Base-by-base conservation (phyloP, 2,797 vertebrate species). In the Percopsis omiscomaycus region DNA sequence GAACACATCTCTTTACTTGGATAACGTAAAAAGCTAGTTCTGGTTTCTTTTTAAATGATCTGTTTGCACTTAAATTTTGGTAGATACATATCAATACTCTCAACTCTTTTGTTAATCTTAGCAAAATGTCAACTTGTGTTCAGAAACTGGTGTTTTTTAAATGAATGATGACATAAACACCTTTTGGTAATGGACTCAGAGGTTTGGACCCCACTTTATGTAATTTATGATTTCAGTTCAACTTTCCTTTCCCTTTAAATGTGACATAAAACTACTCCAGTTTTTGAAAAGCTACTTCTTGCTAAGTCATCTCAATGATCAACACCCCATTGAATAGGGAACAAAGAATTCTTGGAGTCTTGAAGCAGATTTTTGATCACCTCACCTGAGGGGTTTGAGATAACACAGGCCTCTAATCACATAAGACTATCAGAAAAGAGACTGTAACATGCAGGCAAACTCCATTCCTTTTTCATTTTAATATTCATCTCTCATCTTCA, bases 401-500 rank as follows among this genome's bases (percentile, higher is more conserved):
- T 68, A 49, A 48, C 68, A 57, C 50, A 68, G 66, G 61, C 69
- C 77, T 58, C 59, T 47, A 63, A 77, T 48, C 47, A 48, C n/a
- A n/a, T n/a, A 48, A 42, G 37, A 48, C 5, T 48, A 48, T 48
- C 12, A 13, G 47, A 13, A 66, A 67, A 58, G 69, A 8, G 59
- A 65, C 72, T 71, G 68, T 59, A 13, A 0, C 42, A 66, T 46
- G 50, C 48, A 46, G 63, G 68, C 63, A 65, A 42, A 61, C 69
- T 71, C 13, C 22, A 46, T 16, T 58, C 49, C 55, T 22, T 60
- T 68, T 45, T 48, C 49, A 68, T 69, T 67, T 79, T 64, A 58
- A 81, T 52, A 81, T 79, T 68, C 71, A 16, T 45, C 57, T 67
- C 72, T 74, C 53, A 51, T 75, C 71, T 66, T 64, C 11, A 3